Evolutionary conservation across 2,113 vertebrate species (phyloP).

Genomic region (Aythya baeri): DNA sequence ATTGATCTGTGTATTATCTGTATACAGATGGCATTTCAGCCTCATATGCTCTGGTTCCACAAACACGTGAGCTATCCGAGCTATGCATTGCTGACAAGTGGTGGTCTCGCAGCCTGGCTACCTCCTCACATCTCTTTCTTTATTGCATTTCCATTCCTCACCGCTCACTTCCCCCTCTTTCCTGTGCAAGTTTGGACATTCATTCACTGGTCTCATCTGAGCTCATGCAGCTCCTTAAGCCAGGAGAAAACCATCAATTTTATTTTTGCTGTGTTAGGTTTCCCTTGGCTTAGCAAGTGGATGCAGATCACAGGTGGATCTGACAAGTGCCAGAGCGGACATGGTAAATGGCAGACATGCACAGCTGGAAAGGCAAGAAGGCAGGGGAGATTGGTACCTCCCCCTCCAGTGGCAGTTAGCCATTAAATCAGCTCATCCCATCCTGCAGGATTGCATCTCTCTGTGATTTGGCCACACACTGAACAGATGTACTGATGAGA

Average conservation of each 20-base stretch:
- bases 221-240: background rate
- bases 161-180: background rate
- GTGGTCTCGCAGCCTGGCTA: background rate
- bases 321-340: background rate
- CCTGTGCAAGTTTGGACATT: background rate
- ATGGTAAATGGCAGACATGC: accelerated
- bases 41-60: background rate
- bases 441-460: background rate
- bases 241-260: background rate
- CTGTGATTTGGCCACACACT: background rate
- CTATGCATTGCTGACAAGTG: background rate
- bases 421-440: background rate
- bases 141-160: background rate
- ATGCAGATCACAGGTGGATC: background rate
- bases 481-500: background rate
- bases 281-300: background rate
- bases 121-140: background rate
- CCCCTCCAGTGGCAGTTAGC: no score
- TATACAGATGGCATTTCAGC: background rate
- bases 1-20: background rate
- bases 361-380: background rate
- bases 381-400: background rate
- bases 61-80: background rate
- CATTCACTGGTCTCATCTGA: background rate
- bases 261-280: background rate